A percentile compares a stretch with the other conserved stretches of the same genome.
Evolutionary conservation across 2,888 invertebrate genomes (phyloP).

Genomic region (Hirudinaria manillensis): DNA sequence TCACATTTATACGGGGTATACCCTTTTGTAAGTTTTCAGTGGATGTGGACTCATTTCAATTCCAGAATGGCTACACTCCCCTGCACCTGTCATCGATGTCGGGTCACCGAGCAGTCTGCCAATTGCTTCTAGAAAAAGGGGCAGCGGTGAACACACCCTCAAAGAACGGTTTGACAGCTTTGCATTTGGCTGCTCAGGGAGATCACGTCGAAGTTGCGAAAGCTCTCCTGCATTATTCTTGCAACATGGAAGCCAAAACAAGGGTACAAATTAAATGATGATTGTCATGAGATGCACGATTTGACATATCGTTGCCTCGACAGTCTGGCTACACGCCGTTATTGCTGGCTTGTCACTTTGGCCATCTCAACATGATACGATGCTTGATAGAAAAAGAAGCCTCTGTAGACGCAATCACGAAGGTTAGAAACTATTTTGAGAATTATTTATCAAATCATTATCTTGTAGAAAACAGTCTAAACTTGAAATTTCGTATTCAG

Average conservation of each 20-base stretch:
- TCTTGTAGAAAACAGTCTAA: neutral
- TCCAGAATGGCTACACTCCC: slow-evolving; percentile 88
- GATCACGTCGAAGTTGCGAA: slow-evolving; percentile 30
- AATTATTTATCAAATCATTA: neutral
- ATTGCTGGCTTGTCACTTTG: slow-evolving; percentile 98
- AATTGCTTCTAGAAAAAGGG: slow-evolving; percentile 72
- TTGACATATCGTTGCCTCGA: slow-evolving; percentile 39
- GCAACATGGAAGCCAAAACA: slow-evolving; percentile 25
- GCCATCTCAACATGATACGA: slow-evolving; percentile 66
- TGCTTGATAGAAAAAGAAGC: slow-evolving; percentile 84
- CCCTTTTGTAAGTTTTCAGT: too few species aligned
- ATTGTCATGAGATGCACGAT: too few species aligned
- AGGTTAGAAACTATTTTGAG: slow-evolving; percentile 45
- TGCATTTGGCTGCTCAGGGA: slow-evolving; percentile 31
- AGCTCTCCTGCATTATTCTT: slow-evolving; percentile 27
- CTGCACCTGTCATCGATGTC: slow-evolving; percentile 97
- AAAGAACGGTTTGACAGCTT: slow-evolving; percentile 28
- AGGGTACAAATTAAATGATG: slow-evolving; percentile 10
- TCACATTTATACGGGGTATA: too few species aligned
- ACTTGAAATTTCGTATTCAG: slow-evolving; percentile 20
- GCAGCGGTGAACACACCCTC: slow-evolving; percentile 47
- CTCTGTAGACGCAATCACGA: slow-evolving; percentile 68
- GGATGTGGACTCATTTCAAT: too few species aligned
- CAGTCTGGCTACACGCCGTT: slow-evolving; percentile 93
- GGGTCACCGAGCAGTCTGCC: slow-evolving; percentile 98